Conservation (phyloP, 2,113 vertebrate genomes). For the rat (Rattus norvegicus) region DNA sequence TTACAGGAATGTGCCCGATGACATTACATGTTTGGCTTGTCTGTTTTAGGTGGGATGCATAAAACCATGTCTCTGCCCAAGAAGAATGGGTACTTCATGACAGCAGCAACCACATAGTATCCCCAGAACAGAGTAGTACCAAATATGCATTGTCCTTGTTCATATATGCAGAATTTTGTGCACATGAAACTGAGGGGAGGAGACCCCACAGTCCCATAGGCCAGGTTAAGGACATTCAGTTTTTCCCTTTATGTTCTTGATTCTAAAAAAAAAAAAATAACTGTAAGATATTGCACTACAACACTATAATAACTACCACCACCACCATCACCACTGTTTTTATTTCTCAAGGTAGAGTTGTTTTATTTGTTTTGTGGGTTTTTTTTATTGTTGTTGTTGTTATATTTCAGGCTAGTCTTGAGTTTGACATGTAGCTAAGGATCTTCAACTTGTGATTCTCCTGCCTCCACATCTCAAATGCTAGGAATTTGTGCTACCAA, state of each 20-base stretch:
- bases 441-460: not conserved
- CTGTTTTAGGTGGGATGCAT: not conserved
- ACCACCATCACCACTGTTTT: not conserved
- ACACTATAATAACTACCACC: not conserved
- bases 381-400: too few species aligned
- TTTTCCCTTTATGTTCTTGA: not conserved
- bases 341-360: not conserved
- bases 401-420: not conserved
- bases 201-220: not conserved
- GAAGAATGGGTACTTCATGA: not conserved
- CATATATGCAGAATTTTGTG: not conserved
- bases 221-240: not conserved
- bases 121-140: not conserved
- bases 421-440: not conserved
- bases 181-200: not conserved
- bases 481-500: not conserved
- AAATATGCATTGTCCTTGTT: not conserved
- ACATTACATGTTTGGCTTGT: not conserved
- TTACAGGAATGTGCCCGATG: not conserved
- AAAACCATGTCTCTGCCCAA: not conserved
- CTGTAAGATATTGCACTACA: not conserved
- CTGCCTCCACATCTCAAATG: not conserved
- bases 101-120: not conserved
- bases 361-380: not conserved
- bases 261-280: not conserved